Percentiles rank a stretch among this genome's conserved stretches.
phyloP scores from a whole-genome alignment of 2,888 invertebrate species.

The Chymomyza caudatula region DNA sequence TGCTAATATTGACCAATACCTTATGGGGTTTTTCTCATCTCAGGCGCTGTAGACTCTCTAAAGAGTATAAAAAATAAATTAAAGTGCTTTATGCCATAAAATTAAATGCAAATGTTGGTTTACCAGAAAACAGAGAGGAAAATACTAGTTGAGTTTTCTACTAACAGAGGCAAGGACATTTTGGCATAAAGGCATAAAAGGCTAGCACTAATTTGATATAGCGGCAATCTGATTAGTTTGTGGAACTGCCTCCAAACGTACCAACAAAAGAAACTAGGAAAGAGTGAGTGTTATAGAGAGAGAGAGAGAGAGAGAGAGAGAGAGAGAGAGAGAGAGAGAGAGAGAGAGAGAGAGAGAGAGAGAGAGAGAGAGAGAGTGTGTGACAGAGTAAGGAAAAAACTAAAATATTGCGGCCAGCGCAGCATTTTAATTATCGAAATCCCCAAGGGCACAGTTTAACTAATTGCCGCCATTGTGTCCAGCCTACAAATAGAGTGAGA shows the following conservation, averaged over 20 bases:
- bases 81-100: conserved; percentile 69
- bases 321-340: not conserved
- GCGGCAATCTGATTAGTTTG: conserved; percentile 66
- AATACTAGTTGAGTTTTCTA: not conserved
- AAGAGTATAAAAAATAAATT: conserved; percentile 54
- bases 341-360: not conserved
- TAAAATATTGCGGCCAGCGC: conserved; percentile 65
- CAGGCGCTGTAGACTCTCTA: no score
- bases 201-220: conserved; percentile 45
- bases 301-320: not conserved
- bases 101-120: conserved; percentile 70
- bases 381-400: not conserved
- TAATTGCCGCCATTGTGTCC: conserved; percentile 48
- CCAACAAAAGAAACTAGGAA: not conserved
- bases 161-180: not conserved
- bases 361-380: no score
- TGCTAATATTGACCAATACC: no score
- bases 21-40: no score
- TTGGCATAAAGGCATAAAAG: not conserved
- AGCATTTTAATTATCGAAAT: conserved; percentile 70
- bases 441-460: conserved; percentile 64
- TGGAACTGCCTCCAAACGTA: not conserved
- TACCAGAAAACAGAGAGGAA: conserved; percentile 30
- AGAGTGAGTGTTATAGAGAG: not conserved
- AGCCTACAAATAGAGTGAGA: not conserved